Evolutionary conservation across 2,888 invertebrate genomes (phyloP).

Genomic region (Amiota mariae): DNA sequence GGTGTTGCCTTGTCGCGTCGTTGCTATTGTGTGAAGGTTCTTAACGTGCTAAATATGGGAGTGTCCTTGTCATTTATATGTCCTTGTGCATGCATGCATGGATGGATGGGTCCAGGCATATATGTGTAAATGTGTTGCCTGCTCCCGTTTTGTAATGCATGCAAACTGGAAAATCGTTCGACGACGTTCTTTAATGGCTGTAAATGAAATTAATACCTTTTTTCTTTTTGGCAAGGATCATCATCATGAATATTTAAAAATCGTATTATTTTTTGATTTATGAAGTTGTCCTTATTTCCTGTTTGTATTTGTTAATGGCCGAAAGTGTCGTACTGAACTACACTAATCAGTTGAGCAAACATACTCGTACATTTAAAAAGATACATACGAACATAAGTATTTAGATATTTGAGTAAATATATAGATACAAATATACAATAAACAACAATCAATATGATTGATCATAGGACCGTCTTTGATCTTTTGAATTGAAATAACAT

Average conservation of each 20-base stretch:
- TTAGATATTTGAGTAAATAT: too few relatives aligned
- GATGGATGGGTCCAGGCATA: neutral
- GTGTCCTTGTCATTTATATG: constrained; percentile 71
- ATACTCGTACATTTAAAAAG: neutral
- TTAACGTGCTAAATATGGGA: constrained; percentile 71
- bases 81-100: constrained; percentile 42
- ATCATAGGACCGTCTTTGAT: neutral
- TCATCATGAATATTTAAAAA: constrained; percentile 62
- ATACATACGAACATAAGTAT: too few relatives aligned
- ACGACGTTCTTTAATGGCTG: constrained; percentile 48
- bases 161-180: constrained; percentile 23
- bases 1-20: constrained; percentile 31
- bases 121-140: constrained; percentile 43
- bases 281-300: constrained; percentile 35
- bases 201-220: constrained; percentile 69
- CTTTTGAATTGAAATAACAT: constrained; percentile 11
- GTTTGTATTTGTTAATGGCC: constrained; percentile 2
- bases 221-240: constrained; percentile 36
- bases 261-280: constrained; percentile 56
- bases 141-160: constrained; percentile 47
- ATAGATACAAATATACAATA: too few relatives aligned
- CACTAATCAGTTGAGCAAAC: neutral
- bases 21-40: constrained; percentile 59
- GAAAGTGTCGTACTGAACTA: constrained; percentile 2
- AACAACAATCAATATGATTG: too few relatives aligned